phyloP scores from a whole-genome alignment of 1,140 invertebrate genomes.

The Saccostrea cuccullata region DNA sequence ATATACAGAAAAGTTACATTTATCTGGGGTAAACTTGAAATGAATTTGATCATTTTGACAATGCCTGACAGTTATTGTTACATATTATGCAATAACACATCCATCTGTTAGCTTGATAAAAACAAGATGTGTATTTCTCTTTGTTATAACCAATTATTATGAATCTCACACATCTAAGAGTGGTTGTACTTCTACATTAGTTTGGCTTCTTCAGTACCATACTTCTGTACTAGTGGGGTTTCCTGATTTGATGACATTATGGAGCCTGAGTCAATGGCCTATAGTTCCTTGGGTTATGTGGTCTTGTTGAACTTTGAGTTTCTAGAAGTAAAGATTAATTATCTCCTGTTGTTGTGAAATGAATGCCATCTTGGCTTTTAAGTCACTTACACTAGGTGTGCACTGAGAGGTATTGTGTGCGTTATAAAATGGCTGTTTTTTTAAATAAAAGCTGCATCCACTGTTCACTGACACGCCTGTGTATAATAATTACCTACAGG shows the following conservation, averaged over 20 bases:
- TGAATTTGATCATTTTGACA: neutral
- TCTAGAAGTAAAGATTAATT: conserved; percentile 24
- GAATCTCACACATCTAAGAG: neutral
- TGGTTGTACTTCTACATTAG: no score
- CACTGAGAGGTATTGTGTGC: neutral
- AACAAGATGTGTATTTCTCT: conserved; percentile 1
- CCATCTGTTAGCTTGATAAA: conserved; percentile 1
- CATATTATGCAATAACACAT: neutral
- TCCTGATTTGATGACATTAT: neutral
- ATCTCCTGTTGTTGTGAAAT: conserved; percentile 24
- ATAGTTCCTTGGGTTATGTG: neutral
- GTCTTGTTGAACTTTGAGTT: conserved; percentile 35
- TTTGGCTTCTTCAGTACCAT: neutral
- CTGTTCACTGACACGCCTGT: neutral
- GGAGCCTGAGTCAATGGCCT: conserved; percentile 22
- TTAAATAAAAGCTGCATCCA: conserved; percentile 12
- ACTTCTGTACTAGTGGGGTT: neutral
- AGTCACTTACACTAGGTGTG: neutral
- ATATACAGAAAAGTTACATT: neutral
- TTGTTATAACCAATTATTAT: neutral
- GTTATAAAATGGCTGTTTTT: neutral
- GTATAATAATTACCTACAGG: conserved; percentile 11
- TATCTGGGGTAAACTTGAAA: neutral
- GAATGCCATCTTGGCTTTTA: conserved; percentile 2
- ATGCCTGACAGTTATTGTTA: conserved; percentile 3